Conservation (phyloP, 2,113 vertebrate genomes). For the Heterocephalus glaber region DNA sequence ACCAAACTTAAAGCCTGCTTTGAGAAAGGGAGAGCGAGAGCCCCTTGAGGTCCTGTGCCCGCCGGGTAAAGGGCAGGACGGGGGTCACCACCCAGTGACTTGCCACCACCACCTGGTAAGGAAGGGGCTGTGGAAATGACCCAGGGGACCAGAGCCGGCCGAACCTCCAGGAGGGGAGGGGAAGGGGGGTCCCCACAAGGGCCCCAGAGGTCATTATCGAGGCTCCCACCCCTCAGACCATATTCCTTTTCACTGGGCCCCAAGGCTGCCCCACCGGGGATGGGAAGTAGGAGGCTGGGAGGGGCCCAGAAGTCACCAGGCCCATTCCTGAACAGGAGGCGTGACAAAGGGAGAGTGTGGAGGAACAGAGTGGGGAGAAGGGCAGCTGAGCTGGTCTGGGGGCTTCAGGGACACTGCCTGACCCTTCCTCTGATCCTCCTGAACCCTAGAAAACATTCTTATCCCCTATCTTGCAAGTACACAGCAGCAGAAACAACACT, state of each 20-base stretch:
- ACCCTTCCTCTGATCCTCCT: background rate
- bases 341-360: rapidly evolving
- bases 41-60: background rate
- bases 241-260: background rate
- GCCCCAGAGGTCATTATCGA: background rate
- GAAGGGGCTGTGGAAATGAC: background rate
- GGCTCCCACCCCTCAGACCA: background rate
- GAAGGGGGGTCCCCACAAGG: background rate
- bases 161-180: background rate
- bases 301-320: background rate
- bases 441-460: background rate
- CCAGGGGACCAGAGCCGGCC: no score
- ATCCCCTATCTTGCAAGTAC: background rate
- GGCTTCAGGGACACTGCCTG: background rate
- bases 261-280: background rate
- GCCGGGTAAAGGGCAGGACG: background rate
- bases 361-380: background rate
- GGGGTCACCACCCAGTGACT: background rate
- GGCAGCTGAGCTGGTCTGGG: background rate
- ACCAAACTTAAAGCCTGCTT: background rate
- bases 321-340: background rate
- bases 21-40: background rate
- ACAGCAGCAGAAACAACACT: background rate
- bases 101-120: background rate
- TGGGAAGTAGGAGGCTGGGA: background rate